These are phyloP conservation scores for Cygnus atratus DNA, from an alignment of 2,113 vertebrate species.

Conservation along the genomic window DNA sequence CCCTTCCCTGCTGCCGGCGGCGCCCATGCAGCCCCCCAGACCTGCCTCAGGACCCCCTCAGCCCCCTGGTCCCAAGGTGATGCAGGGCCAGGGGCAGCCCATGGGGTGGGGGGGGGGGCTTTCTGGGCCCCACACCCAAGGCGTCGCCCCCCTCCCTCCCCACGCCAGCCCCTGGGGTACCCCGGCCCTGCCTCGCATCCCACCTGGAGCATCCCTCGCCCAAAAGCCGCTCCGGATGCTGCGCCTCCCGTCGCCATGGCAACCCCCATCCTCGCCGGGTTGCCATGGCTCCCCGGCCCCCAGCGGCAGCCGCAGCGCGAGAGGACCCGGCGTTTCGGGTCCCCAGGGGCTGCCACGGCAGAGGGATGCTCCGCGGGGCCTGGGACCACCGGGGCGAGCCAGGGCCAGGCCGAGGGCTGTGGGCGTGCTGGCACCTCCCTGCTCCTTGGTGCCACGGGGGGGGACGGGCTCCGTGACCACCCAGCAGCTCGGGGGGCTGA, in stretches of 20 bases:
- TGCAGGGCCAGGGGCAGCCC: neutral
- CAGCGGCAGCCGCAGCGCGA: neutral
- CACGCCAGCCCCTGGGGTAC: neutral
- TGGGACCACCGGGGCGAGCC: neutral
- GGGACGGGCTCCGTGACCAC: accelerated
- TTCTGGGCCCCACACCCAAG: accelerated
- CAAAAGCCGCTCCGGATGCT: conserved; percentile 13
- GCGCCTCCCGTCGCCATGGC: conserved; percentile 31
- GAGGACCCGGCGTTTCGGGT: neutral
- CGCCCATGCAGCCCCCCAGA: neutral
- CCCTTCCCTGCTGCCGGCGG: neutral
- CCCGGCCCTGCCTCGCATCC: neutral
- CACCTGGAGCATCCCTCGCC: conserved; percentile 28
- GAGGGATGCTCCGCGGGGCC: accelerated
- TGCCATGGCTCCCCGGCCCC: conserved; percentile 60
- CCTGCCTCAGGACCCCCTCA: neutral
- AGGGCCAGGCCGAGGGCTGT: neutral
- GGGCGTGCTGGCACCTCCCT: neutral
- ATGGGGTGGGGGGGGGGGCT: neutral
- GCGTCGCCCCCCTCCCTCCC: neutral
- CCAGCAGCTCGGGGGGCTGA: neutral
- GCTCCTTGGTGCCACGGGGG: accelerated
- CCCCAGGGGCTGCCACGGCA: neutral
- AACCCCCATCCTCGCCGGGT: conserved; percentile 46
- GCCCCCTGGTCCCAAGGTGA: neutral